These are phyloP conservation scores for Pomacea canaliculata DNA, from an alignment of 2,888 invertebrate species.

Conservation along the genomic window DNA sequence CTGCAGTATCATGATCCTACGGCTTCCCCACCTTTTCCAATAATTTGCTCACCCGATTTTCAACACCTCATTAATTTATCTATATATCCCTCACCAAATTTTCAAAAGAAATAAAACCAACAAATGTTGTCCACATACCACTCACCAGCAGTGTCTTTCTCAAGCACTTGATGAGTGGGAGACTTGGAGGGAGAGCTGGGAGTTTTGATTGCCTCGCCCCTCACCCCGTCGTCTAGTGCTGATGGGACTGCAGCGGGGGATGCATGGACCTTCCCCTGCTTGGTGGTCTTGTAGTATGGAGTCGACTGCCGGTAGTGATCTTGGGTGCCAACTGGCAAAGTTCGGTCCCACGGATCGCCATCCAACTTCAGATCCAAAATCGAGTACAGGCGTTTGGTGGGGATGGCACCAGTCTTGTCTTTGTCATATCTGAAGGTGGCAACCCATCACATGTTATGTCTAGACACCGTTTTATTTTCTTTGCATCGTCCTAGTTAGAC, in stretches of 20 bases:
- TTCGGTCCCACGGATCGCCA: background rate
- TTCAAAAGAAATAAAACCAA: too few species aligned
- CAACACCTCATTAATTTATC: too few species aligned
- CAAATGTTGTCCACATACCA: too few species aligned
- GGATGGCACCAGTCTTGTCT: conserved; percentile 1
- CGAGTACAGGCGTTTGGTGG: conserved; percentile 1
- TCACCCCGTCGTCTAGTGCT: background rate
- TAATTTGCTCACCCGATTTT: too few species aligned
- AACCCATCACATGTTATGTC: background rate
- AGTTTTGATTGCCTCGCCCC: background rate
- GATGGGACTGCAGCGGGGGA: background rate
- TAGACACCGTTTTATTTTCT: background rate
- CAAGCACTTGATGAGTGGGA: too few species aligned
- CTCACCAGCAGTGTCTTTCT: too few species aligned
- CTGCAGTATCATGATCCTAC: too few species aligned
- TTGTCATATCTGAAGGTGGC: conserved; percentile 14
- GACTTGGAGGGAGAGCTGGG: too few species aligned
- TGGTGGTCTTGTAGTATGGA: background rate
- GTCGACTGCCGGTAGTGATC: background rate
- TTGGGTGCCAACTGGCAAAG: background rate
- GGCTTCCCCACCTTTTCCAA: too few species aligned
- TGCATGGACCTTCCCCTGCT: background rate
- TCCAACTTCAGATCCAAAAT: conserved; percentile 5
- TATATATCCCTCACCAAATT: too few species aligned
- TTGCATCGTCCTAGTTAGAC: too few species aligned